A percentile compares a stretch with the other conserved stretches of the same genome.
These are phyloP conservation scores for Laterallus jamaicensis DNA, from an alignment of 2,113 vertebrate genomes.

Conservation along the genomic window DNA sequence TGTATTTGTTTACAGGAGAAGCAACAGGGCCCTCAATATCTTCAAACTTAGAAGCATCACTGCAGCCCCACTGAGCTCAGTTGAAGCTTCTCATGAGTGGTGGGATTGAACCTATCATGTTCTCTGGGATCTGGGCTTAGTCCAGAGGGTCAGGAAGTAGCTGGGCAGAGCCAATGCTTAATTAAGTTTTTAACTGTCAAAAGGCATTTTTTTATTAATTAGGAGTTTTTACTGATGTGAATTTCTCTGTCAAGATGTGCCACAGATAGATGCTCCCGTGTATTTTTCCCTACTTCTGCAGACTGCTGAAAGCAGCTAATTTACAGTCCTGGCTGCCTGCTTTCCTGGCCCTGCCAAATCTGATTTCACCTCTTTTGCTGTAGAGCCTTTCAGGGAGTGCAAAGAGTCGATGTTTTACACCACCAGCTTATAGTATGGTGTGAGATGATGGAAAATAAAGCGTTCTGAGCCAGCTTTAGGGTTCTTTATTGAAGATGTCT, in stretches of 20 bases:
- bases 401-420: conserved; percentile 42
- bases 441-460: conserved; percentile 60
- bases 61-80: not conserved
- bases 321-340: conserved; percentile 1
- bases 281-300: not conserved
- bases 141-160: not conserved
- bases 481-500: conserved; percentile 53
- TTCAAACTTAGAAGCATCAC: not conserved
- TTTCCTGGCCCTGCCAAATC: conserved; percentile 7
- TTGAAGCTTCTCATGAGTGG: not conserved
- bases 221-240: rapidly evolving
- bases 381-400: conserved; percentile 9
- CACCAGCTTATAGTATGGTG: not conserved
- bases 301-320: not conserved
- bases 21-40: not conserved
- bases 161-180: not conserved
- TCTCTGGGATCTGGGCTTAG: not conserved
- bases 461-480: not conserved
- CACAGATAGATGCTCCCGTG: rapidly evolving
- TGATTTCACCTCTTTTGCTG: conserved; percentile 54
- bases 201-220: not conserved
- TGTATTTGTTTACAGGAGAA: no score
- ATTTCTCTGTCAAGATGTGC: not conserved
- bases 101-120: rapidly evolving
- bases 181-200: not conserved